Conservation (phyloP, 2,113 vertebrate genomes). For the Etia nguti region DNA sequence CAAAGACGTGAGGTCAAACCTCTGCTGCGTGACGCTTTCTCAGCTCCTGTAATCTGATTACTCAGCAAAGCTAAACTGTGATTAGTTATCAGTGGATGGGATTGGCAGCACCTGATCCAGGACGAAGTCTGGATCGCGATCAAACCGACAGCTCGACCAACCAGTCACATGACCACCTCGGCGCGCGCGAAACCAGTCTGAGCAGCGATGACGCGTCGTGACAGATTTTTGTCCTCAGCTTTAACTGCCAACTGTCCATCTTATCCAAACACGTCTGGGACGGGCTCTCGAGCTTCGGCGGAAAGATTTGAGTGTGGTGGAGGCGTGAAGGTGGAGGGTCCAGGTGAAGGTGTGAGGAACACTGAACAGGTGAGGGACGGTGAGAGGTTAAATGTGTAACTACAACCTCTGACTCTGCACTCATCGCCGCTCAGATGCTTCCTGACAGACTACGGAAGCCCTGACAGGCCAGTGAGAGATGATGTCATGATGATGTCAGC, state of each 20-base stretch:
- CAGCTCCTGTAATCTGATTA: not conserved
- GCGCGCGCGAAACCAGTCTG: not conserved
- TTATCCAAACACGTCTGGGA: not conserved
- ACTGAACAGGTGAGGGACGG: too few species aligned
- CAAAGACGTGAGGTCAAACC: not conserved
- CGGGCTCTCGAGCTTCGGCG: fast-evolving
- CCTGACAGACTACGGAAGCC: too few species aligned
- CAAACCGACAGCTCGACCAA: not conserved
- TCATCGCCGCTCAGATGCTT: too few species aligned
- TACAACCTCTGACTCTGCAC: too few species aligned
- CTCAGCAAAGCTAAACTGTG: not conserved
- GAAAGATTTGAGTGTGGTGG: too few species aligned
- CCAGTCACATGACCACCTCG: not conserved
- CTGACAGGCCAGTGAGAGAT: too few species aligned
- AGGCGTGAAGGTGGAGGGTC: too few species aligned
- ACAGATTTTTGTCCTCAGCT: not conserved
- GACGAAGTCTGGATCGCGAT: not conserved
- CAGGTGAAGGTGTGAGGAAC: too few species aligned
- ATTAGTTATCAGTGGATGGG: not conserved
- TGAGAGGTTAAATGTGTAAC: not conserved
- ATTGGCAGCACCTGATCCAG: not conserved
- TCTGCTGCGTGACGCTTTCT: not conserved
- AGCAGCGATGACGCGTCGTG: not conserved
- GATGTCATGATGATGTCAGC: too few species aligned
- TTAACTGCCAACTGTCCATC: not conserved